Conservation (phyloP, 2,888 invertebrate genomes). For the Tholera decimalis region DNA sequence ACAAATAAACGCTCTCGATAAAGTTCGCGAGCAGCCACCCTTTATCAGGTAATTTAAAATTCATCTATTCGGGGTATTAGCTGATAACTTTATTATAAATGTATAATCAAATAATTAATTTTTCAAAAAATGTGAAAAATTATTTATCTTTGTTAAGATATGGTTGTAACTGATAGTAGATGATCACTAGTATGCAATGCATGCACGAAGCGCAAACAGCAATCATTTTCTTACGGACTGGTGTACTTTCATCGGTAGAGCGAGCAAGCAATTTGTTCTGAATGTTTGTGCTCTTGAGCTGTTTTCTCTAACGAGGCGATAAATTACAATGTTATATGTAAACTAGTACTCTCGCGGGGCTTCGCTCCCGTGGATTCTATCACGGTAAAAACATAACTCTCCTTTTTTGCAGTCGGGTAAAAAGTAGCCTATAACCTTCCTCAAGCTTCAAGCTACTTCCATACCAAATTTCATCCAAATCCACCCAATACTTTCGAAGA, state of each 20-base stretch:
- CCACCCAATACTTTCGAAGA: too few species aligned
- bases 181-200: conserved; percentile 67
- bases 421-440: too few species aligned
- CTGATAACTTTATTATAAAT: background rate
- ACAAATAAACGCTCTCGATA: conserved; percentile 65
- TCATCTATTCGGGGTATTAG: conserved; percentile 18
- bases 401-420: too few species aligned
- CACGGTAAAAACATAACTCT: too few species aligned
- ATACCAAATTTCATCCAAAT: too few species aligned
- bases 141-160: conserved; percentile 25
- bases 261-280: conserved; percentile 82
- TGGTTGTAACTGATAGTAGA: conserved; percentile 59
- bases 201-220: conserved; percentile 67
- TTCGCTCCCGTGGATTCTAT: too few species aligned
- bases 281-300: conserved; percentile 74
- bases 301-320: conserved; percentile 81
- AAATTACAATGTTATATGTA: conserved; percentile 74
- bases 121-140: conserved; percentile 1
- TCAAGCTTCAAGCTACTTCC: too few species aligned
- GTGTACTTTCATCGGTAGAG: conserved; percentile 81
- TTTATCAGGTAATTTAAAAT: conserved; percentile 73
- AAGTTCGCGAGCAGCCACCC: conserved; percentile 69
- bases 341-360: too few species aligned
- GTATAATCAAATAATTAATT: conserved; percentile 15
- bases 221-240: conserved; percentile 77